Percentiles rank a stretch among this genome's conserved stretches.
phyloP scores from a whole-genome alignment of 1,140 invertebrate genomes.

The Aethina tumida region DNA sequence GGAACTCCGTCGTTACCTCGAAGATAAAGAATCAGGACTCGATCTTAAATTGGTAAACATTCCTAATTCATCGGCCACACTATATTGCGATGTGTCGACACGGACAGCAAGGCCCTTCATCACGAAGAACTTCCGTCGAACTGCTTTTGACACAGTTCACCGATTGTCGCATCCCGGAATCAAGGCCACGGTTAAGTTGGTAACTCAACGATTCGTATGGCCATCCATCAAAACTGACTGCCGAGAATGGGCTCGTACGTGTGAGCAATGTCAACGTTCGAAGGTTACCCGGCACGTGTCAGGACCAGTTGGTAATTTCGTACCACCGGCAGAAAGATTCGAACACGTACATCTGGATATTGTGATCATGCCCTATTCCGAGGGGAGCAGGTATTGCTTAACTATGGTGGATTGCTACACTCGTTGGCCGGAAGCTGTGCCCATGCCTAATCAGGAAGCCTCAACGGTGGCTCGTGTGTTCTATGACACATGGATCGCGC shows the following conservation, averaged over 20 bases:
- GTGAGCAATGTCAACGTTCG: slow-evolving; percentile 24
- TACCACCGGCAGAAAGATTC: slow-evolving; percentile 19
- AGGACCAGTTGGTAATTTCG: slow-evolving; percentile 18
- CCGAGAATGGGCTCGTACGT: slow-evolving; percentile 16
- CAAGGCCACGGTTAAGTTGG: slow-evolving; percentile 13
- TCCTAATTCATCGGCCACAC: too few relatives aligned
- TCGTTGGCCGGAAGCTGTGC: slow-evolving; percentile 36
- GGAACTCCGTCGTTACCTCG: too few relatives aligned
- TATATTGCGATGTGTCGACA: too few relatives aligned
- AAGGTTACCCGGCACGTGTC: slow-evolving; percentile 25
- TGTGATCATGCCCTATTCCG: slow-evolving; percentile 26
- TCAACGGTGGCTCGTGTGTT: slow-evolving; percentile 30
- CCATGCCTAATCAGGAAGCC: slow-evolving; percentile 29
- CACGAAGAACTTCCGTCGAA: not conserved
- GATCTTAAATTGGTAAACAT: too few relatives aligned
- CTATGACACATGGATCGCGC: slow-evolving; percentile 26
- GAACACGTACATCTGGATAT: slow-evolving; percentile 31
- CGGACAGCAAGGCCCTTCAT: too few relatives aligned
- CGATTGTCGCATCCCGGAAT: slow-evolving; percentile 23
- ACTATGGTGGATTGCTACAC: slow-evolving; percentile 37
- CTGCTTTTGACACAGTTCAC: slow-evolving; percentile 3
- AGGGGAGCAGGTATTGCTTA: slow-evolving; percentile 30
- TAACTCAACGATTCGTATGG: slow-evolving; percentile 21
- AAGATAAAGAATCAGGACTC: too few relatives aligned
- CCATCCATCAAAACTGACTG: slow-evolving; percentile 23